These are phyloP conservation scores for Ameiurus melas DNA, from an alignment of 2,113 vertebrate species.

Conservation along the genomic window DNA sequence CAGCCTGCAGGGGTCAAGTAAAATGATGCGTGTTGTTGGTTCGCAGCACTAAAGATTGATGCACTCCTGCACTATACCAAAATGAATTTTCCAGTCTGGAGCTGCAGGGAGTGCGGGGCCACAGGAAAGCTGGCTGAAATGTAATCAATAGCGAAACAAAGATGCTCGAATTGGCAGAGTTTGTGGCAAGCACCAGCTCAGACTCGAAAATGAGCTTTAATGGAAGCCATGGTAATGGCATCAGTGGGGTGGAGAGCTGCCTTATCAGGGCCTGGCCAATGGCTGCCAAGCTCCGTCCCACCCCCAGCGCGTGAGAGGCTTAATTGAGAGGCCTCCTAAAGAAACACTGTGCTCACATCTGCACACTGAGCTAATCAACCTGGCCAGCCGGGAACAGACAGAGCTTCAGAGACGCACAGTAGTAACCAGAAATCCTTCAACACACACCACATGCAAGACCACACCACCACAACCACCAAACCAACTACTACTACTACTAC, in stretches of 20 bases:
- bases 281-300: conserved; percentile 19
- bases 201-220: conserved; percentile 47
- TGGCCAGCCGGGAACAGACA: conserved; percentile 12
- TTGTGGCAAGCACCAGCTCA: conserved; percentile 40
- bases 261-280: conserved; percentile 41
- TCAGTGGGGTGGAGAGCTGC: conserved; percentile 43
- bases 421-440: background rate
- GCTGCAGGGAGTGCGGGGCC: conserved; percentile 51
- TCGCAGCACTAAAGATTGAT: conserved; percentile 52
- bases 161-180: conserved; percentile 48
- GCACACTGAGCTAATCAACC: conserved; percentile 48
- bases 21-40: conserved; percentile 38
- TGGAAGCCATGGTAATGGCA: conserved; percentile 47
- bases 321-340: conserved; percentile 45
- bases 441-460: background rate
- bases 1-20: conserved; percentile 57
- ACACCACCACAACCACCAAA: background rate
- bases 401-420: background rate
- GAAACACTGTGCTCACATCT: conserved; percentile 42
- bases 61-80: conserved; percentile 39
- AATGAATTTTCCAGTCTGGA: conserved; percentile 58
- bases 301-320: conserved; percentile 27
- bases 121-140: conserved; percentile 56
- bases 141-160: conserved; percentile 62
- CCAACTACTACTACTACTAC: background rate